Conservation (phyloP, 2,888 invertebrate species). For the Pocota personata region DNA sequence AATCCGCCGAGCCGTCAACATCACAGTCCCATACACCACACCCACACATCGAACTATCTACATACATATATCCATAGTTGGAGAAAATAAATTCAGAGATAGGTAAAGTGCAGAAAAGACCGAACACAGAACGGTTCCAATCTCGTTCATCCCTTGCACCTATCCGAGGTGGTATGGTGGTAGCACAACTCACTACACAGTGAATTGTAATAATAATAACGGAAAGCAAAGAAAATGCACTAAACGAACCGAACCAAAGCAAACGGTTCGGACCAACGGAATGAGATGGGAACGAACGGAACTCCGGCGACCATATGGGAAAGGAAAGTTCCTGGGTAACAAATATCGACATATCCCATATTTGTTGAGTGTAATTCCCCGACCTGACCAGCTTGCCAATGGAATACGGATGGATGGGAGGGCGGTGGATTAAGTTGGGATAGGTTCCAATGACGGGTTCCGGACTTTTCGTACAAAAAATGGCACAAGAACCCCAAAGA, state of each 20-base stretch:
- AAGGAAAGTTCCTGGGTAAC: constrained; percentile 37
- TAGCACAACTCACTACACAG: constrained; percentile 18
- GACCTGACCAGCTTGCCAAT: constrained; percentile 54
- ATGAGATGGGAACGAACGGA: constrained; percentile 26
- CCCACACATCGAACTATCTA: background rate
- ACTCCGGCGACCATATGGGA: constrained; percentile 37
- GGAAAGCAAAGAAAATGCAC: constrained; percentile 63
- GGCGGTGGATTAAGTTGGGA: background rate
- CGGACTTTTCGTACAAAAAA: constrained; percentile 17
- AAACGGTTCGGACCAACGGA: background rate
- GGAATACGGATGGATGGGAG: background rate
- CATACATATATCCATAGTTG: constrained; percentile 6
- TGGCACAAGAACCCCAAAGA: constrained; percentile 44
- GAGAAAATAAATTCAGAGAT: constrained; percentile 13
- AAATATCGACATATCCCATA: constrained; percentile 61
- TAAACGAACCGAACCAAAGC: constrained; percentile 43
- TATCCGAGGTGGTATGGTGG: background rate
- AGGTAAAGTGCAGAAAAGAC: background rate
- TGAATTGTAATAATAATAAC: constrained; percentile 67
- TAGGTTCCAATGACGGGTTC: constrained; percentile 42
- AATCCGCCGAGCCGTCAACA: constrained; percentile 45
- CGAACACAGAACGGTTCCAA: background rate
- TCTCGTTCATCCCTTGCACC: background rate
- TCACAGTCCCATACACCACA: background rate
- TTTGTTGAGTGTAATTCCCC: constrained; percentile 65